Conservation (phyloP, 2,113 vertebrate genomes). For the Mellivora capensis region DNA sequence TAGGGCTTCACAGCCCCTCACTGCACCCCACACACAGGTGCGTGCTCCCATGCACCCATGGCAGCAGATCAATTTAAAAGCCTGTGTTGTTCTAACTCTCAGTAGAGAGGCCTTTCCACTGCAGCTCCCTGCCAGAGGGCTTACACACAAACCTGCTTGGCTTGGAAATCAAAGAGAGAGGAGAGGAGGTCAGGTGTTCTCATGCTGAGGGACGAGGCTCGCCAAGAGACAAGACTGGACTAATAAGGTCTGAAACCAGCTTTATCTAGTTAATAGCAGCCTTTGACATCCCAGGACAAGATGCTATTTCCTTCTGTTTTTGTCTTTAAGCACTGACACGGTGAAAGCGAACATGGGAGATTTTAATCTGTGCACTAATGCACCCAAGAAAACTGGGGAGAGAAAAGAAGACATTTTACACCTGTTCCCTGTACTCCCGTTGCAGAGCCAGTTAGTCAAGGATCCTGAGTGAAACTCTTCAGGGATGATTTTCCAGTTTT, state of each 20-base stretch:
- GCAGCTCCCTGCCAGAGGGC: slow-evolving; percentile 35
- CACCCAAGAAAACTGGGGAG: neutral
- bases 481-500: neutral
- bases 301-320: neutral
- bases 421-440: accelerated
- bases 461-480: neutral
- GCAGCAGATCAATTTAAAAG: neutral
- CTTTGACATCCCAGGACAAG: neutral
- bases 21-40: neutral
- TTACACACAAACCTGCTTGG: neutral
- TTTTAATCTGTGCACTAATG: neutral
- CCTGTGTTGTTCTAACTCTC: slow-evolving; percentile 28
- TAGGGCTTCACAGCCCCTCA: neutral
- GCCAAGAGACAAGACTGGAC: neutral
- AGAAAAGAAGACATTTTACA: accelerated
- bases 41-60: neutral
- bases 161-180: slow-evolving; percentile 38
- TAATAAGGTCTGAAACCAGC: neutral
- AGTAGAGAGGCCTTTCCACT: neutral
- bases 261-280: slow-evolving; percentile 40
- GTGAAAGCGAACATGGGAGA: neutral
- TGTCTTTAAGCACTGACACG: neutral
- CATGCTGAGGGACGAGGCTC: neutral
- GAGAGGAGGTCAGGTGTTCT: neutral
- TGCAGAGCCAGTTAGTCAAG: too few relatives aligned